Base-by-base conservation (phyloP, 2,113 vertebrate species). In the Oncorhynchus gorbuscha region DNA sequence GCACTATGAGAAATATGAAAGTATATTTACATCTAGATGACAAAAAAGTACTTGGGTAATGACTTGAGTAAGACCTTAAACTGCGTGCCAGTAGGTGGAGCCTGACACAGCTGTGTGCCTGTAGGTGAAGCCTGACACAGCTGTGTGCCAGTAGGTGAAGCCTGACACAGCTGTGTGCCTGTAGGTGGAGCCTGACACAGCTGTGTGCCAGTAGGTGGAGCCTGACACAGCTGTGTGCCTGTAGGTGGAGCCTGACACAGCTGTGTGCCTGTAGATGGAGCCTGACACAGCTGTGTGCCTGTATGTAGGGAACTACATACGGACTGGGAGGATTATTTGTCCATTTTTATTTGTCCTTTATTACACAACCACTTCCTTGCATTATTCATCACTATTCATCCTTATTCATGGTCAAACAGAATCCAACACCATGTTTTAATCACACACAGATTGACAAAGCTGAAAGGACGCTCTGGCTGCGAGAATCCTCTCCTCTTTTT, bases 391-490 rank as follows among this genome's bases (percentile, higher is more conserved):
- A 45, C 8, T 45, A 45, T 45, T 45, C 39, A 11, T 45, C 39
- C 11, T 88, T 91, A 90, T 91, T 90, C 85, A 88, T 86, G 82
- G 72, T 88, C 82, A 75, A 83, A 87, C 83, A 81, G 82, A 78
- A 89, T 85, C 79, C 83, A 45, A 76, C 79, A 81, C 1, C 83
- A 86, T 89, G 89, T 90, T 92, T 90, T 86, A 91, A 91, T 92
- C 84, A 88, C 78, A 80, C 81, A 65, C 80, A 80, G 86, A 92
- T 86, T 88, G 88, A 89, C 86, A 85, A 77, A 78, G 82, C 39
- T 45, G 39, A 45, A 45, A 45, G 39, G 39, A 45, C 39, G 0
- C 9, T 9, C 39, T 3, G 9, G 39, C 39, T 3, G 39, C 12
- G 9, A 45, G 9, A 12, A 9, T 45, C 39, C 39, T 45, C 39